Evolutionary conservation across 1,140 invertebrate species (phyloP), one percentile per base, ranked within the genome.

Genomic region (Halyomorpha halys): DNA sequence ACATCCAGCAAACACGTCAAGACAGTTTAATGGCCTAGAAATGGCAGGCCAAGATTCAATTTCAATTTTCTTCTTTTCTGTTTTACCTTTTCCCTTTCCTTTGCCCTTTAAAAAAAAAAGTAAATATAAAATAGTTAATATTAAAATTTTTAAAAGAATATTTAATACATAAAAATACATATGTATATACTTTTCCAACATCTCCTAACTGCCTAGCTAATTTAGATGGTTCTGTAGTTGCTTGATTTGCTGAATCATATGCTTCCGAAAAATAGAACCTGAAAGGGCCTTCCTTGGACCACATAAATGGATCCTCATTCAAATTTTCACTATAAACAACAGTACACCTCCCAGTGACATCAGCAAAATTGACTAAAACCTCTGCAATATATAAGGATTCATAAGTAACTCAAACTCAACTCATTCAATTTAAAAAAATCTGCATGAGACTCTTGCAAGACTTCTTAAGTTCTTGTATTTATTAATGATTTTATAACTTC

Each of bases 1-100:
- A 75, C 90, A 93, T 1, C 91, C 91, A 68, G 90, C 87, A 77
- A 94, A 94, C n/a, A 94, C 84, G 74, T 94, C 90, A 60, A 94
- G 74, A 45, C 82, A 83, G 70, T 76, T 75, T 23, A 93, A 73
- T 53, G 80, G 82, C 62, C 73, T 74, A 0, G 74, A 65, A 34
- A 81, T 71, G 39, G 69, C 44, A 39, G 68, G 72, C 73, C 70
- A 76, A 1, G 74, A 66, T 54, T 72, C 66, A 25, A 65, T 72
- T 11, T 73, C 65, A 30, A 59, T 56, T 63, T 61, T 61, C 18
- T 66, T 67, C 18, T 71, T 63, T 23, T 71, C 66, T 44, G 44
- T 18, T 13, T 71, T 71, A 0, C 78, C 78, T 73, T 87, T 87
- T 0, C 82, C 82, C 75, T 88, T 89, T 0, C 82, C 84, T 68